These are phyloP conservation scores for Hemithea aestivaria DNA, from an alignment of 2,888 invertebrate genomes.

Conservation along the genomic window DNA sequence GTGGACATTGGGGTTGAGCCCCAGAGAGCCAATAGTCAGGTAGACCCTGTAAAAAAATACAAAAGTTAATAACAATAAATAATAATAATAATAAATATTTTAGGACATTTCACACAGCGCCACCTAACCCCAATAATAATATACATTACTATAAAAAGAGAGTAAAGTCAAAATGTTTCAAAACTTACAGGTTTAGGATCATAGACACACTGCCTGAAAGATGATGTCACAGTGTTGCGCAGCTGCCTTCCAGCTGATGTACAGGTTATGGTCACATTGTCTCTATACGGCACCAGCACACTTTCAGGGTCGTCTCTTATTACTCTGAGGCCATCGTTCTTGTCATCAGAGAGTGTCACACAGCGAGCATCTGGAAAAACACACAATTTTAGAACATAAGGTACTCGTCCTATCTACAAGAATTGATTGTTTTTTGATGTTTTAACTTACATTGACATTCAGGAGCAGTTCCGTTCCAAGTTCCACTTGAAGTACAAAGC, in stretches of 20 bases:
- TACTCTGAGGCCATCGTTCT: slow-evolving; percentile 90
- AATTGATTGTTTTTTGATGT: not conserved
- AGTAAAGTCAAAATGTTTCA: too few species aligned
- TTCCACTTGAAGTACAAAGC: slow-evolving; percentile 92
- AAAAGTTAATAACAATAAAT: not conserved
- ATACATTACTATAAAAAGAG: too few species aligned
- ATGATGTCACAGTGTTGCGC: slow-evolving; percentile 88
- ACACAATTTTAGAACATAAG: too few species aligned
- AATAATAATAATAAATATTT: too few species aligned
- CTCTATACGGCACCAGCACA: slow-evolving; percentile 91
- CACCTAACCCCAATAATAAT: too few species aligned
- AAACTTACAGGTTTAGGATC: slow-evolving; percentile 90
- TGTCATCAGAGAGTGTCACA: slow-evolving; percentile 93
- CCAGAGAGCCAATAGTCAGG: slow-evolving; percentile 96
- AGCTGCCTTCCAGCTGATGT: slow-evolving; percentile 87
- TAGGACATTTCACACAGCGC: too few species aligned
- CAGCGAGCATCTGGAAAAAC: slow-evolving; percentile 88
- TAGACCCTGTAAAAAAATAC: slow-evolving; percentile 78
- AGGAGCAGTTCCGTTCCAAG: slow-evolving; percentile 96
- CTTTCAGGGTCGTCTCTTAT: slow-evolving; percentile 89
- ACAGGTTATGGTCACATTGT: slow-evolving; percentile 93
- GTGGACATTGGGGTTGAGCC: slow-evolving; percentile 89
- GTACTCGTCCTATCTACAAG: too few species aligned
- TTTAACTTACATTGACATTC: slow-evolving; percentile 91
- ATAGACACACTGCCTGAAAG: slow-evolving; percentile 96